Conservation (phyloP, 2,113 vertebrate genomes). For the Eurystomus gularis region DNA sequence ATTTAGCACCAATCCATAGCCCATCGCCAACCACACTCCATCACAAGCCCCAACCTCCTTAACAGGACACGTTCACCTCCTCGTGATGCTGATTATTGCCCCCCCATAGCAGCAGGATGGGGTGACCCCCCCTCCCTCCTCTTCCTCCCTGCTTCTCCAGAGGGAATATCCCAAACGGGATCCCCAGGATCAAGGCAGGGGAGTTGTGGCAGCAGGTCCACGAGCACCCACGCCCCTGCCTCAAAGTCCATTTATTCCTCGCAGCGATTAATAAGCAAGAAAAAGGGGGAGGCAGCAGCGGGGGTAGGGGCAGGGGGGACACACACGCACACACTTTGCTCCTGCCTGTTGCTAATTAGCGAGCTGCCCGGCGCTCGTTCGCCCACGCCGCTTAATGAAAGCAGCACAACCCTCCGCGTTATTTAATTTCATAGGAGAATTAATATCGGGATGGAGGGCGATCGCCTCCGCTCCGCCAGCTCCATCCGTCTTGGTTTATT, state of each 20-base stretch:
- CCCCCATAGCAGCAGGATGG: too few species aligned
- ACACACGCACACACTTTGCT: too few species aligned
- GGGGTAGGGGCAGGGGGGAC: not conserved
- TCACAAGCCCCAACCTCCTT: not conserved
- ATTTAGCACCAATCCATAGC: rapidly evolving
- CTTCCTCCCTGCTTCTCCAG: not conserved
- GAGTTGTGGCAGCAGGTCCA: not conserved
- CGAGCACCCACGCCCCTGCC: not conserved
- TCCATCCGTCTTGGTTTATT: too few species aligned
- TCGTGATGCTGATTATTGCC: not conserved
- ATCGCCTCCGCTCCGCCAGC: too few species aligned
- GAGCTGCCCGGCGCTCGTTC: too few species aligned
- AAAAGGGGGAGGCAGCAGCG: not conserved
- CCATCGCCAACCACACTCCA: not conserved
- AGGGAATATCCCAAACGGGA: not conserved
- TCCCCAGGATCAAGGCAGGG: too few species aligned
- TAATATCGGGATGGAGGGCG: too few species aligned
- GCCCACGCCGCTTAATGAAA: too few species aligned
- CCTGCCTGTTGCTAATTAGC: too few species aligned
- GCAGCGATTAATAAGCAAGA: not conserved
- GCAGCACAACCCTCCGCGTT: too few species aligned
- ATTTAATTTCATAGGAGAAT: too few species aligned
- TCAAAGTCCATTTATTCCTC: not conserved
- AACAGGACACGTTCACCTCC: not conserved
- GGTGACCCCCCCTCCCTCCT: not conserved